Evolutionary conservation across 2,113 vertebrate genomes (phyloP), one percentile per base, ranked within the genome.

Genomic region (Burhinus bistriatus): DNA sequence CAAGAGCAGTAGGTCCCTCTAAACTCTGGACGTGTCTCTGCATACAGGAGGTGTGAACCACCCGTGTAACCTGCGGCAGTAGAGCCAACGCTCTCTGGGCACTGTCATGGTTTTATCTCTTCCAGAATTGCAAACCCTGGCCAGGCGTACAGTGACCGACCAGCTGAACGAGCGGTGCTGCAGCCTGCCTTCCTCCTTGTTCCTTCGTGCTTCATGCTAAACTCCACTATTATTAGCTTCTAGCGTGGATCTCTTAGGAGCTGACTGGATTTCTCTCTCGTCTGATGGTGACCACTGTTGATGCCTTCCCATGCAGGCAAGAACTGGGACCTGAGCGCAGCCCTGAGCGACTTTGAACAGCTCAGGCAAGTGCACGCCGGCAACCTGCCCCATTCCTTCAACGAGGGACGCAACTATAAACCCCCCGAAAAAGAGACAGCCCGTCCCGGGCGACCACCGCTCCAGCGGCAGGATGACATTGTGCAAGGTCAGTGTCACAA

Each of bases 241-340:
- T 2, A 3, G 6, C 2, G 1, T 0, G 10, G 30, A 11, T 36
- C 18, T 32, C 75, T 40, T 30, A 16, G 42, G 71, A 16, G 25
- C 10, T 3, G 36, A 6, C 7, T 47, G 9, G 0, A 5, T 64
- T 66, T 44, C 36, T 2, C 1, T 18, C 26, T 11, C 1, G 3
- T 17, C 5, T 6, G 47, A 21, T 15, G 26, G 22, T 64, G 32
- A 62, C 59, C 42, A 0, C 25, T 40, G 2, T 30, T 7, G 15
- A 40, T 92, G 11, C 69, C 57, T 47, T 93, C 75, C 65, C 87
- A 0, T 44, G 40, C 89, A 99, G 99, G 99, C 85, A 99, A 99
- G 97, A 99, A 99, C 98, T 99, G 99, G 99, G 99, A 99, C 59
- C 97, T 99, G 96, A 99, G 98, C 1, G 99, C 99, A 0, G 99